These are phyloP conservation scores for Drosophila pseudoobscura DNA, from an alignment of 1,140 invertebrate species.

Conservation along the genomic window DNA sequence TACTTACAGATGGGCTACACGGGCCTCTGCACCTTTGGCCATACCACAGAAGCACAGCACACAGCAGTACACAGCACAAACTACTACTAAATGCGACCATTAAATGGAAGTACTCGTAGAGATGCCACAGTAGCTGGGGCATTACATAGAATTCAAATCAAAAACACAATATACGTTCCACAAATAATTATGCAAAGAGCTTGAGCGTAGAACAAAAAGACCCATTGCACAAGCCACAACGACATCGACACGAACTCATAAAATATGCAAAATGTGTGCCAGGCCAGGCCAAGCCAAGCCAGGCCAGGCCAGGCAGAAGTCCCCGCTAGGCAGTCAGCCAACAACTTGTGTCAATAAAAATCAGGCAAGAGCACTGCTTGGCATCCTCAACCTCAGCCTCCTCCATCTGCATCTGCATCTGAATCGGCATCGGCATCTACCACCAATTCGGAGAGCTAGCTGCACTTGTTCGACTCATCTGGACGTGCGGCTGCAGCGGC, in stretches of 20 bases:
- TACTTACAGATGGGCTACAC: constrained; percentile 50
- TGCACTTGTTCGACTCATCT: constrained; percentile 70
- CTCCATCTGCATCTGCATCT: neutral
- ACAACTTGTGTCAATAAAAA: constrained; percentile 80
- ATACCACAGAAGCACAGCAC: neutral
- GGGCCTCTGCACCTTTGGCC: constrained; percentile 5
- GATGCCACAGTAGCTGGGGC: constrained; percentile 37
- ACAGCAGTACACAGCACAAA: neutral
- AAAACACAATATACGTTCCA: constrained; percentile 59
- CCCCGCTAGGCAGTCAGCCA: constrained; percentile 48
- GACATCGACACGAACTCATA: constrained; percentile 77
- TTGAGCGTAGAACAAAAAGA: constrained; percentile 42
- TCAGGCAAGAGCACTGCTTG: constrained; percentile 62
- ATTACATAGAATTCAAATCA: constrained; percentile 67
- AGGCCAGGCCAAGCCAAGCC: constrained; percentile 53
- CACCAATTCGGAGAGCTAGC: constrained; percentile 19
- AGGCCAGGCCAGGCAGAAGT: constrained; percentile 23
- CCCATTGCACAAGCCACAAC: constrained; percentile 66
- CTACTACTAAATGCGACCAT: constrained; percentile 35
- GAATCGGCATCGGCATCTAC: constrained; percentile 5
- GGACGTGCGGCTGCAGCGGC: constrained; percentile 19
- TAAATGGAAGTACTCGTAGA: constrained; percentile 32
- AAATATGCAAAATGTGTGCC: constrained; percentile 80
- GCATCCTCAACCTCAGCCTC: constrained; percentile 45
- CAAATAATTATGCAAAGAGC: constrained; percentile 76